Base-by-base conservation (phyloP, 2,888 invertebrate genomes). In the Dexiosoma caninum region DNA sequence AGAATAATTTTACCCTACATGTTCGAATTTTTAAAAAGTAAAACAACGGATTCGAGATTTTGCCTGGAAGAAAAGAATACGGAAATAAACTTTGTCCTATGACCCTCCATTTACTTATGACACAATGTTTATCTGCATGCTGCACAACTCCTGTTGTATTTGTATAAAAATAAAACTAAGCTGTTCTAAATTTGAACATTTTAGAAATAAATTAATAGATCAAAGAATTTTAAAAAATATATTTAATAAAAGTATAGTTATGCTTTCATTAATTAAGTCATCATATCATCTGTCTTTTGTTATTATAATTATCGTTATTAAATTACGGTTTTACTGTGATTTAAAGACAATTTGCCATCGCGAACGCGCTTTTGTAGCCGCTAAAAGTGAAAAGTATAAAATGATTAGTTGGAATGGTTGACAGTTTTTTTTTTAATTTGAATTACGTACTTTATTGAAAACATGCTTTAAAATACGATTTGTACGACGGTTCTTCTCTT, bases 381-480 rank as follows among this genome's bases (percentile, higher is more conserved):
- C 90, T 90, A 70, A 8, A 82, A 79, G 46, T 80, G 30, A 64
- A 19, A 46, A 71, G 69, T 46, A 49, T 8, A 69, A 16, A 6
- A 19, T 21, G n/a, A 55, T 6, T 30, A n/a, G 23, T 14, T 51
- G 14, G 9, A 53, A 16, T 42, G 7, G 2, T 14, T 27, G 3
- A 16, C 16, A 40, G 2, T 6, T 27, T 16, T 10, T 40, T 14
- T 40, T 42, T 51, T 35, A 2, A 42, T 9, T 60, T 40, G 8
- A 32, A 16, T 70, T n/a, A 55, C 5, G 71, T 90, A 95, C 95
- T 92, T 92, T 94, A 87, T 94, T 94, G 89, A 95, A 96, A 75
- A 95, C 92, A 87, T 94, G 93, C 1, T 94, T 94, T 92, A 96
- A 93, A 30, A 95, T 88, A 83, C 94, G 92, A 90, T 96, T 96